These are phyloP conservation scores for Pilophorus perplexus DNA, from an alignment of 2,888 invertebrate genomes.

Conservation along the genomic window DNA sequence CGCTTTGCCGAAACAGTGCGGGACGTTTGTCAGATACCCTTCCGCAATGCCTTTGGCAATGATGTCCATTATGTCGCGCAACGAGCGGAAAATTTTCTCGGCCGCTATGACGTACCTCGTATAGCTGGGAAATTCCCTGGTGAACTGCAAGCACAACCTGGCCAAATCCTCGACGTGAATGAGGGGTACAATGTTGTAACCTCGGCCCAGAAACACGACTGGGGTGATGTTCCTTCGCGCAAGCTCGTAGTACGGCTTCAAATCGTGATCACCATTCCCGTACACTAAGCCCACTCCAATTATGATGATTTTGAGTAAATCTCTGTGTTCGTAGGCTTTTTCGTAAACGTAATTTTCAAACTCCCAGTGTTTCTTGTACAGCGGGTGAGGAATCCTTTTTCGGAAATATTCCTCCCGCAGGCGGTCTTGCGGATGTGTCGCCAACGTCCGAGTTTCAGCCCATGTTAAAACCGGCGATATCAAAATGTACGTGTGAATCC, in stretches of 20 bases:
- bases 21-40: constrained; percentile 1
- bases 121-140: constrained; percentile 10
- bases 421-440: constrained; percentile 18
- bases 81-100: constrained; percentile 5
- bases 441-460: constrained; percentile 27
- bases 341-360: constrained; percentile 35
- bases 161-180: constrained; percentile 30
- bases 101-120: constrained; percentile 35
- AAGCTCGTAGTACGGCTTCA: constrained; percentile 11
- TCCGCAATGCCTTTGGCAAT: constrained; percentile 19
- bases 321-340: constrained; percentile 20
- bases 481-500: constrained; percentile 32
- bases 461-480: constrained; percentile 28
- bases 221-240: constrained; percentile 12
- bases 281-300: constrained; percentile 33
- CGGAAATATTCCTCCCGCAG: constrained; percentile 37
- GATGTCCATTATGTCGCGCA: constrained; percentile 16
- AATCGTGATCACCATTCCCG: constrained; percentile 27
- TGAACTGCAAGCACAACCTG: constrained; percentile 14
- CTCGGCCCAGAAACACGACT: constrained; percentile 9
- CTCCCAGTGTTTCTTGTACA: constrained; percentile 35
- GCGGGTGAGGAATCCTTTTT: constrained; percentile 29
- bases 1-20: constrained; percentile 31
- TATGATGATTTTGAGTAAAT: constrained; percentile 23
- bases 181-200: constrained; percentile 19